A percentile compares a stretch with the other conserved stretches of the same genome.
These are phyloP conservation scores for Erythrocebus patas DNA, from an alignment of 2,113 vertebrate genomes.

Conservation along the genomic window DNA sequence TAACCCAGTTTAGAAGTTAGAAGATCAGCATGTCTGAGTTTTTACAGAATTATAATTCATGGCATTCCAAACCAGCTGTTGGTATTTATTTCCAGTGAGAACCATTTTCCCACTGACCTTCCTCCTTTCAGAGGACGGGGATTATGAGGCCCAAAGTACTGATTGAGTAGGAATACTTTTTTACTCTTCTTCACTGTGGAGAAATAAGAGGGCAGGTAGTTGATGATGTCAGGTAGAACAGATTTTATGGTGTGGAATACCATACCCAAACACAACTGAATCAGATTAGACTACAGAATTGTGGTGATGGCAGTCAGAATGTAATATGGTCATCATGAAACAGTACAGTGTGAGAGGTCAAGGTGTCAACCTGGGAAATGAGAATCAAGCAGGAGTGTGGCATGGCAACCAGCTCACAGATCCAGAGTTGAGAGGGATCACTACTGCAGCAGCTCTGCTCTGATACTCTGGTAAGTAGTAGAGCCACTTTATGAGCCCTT, in stretches of 20 bases:
- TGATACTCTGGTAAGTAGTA: not conserved
- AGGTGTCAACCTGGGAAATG: not conserved
- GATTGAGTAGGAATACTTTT: not conserved
- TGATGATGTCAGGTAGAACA: not conserved
- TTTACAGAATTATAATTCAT: not conserved
- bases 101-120: not conserved
- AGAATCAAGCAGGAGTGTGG: not conserved
- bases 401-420: not conserved
- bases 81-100: not conserved
- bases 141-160: not conserved
- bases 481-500: not conserved
- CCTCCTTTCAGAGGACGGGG: not conserved
- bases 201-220: not conserved
- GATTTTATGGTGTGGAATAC: not conserved
- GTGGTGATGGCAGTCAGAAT: not conserved
- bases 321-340: not conserved
- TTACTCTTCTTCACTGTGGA: not conserved
- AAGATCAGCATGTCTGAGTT: not conserved
- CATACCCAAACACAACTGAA: not conserved
- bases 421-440: not conserved
- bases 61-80: not conserved
- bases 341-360: not conserved
- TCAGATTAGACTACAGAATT: not conserved
- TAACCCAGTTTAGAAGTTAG: not conserved
- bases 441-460: not conserved